Evolutionary conservation across 2,888 invertebrate genomes (phyloP).

Genomic region (Camponotus fellah): DNA sequence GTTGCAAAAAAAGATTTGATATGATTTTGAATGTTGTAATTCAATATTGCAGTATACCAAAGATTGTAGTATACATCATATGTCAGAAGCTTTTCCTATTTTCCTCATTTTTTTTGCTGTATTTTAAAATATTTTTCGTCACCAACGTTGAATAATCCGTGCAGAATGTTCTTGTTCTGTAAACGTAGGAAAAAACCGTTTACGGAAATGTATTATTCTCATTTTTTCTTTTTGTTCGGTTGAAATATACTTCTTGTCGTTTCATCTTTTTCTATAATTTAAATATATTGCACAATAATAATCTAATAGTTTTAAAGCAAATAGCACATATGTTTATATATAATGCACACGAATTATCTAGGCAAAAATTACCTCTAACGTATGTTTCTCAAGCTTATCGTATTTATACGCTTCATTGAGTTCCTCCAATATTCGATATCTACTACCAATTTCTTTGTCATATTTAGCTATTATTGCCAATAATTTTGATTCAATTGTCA

Average conservation of each 20-base stretch:
- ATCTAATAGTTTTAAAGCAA: background rate
- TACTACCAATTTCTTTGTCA: conserved; percentile 33
- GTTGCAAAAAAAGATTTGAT: background rate
- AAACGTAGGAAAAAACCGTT: background rate
- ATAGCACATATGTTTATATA: background rate
- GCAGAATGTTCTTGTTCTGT: background rate
- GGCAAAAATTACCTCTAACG: conserved; percentile 6
- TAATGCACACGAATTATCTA: background rate
- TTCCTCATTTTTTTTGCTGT: background rate
- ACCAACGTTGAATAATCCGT: conserved; percentile 22
- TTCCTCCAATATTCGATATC: conserved; percentile 3
- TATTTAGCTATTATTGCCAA: conserved; percentile 9
- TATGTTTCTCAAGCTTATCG: background rate
- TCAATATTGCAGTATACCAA: background rate
- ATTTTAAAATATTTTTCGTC: background rate
- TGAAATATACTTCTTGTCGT: background rate
- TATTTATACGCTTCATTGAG: background rate
- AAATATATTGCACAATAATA: background rate
- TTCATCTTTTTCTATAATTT: conserved; percentile 27
- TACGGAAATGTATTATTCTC: background rate
- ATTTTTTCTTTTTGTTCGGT: background rate
- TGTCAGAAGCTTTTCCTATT: background rate
- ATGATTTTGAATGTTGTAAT: background rate
- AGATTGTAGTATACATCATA: too few species aligned
- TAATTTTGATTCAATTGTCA: conserved; percentile 6